Evolutionary conservation across 2,888 invertebrate species (phyloP).

Genomic region (Formica aserva): DNA sequence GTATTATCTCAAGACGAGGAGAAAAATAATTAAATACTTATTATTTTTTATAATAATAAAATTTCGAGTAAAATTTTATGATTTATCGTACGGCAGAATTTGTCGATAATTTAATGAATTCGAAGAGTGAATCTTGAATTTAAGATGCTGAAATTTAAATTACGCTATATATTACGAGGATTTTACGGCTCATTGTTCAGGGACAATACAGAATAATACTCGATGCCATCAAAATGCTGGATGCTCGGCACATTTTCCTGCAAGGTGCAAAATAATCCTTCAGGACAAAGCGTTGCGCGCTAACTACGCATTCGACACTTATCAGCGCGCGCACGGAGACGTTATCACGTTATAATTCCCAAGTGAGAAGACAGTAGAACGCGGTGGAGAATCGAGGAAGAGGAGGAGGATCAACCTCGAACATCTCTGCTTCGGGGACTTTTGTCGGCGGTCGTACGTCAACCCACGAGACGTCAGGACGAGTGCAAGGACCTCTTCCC

Average conservation of each 20-base stretch:
- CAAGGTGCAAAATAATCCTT: conserved; percentile 24
- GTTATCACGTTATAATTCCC: conserved; percentile 47
- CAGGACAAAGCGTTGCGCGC: background rate
- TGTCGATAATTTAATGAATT: background rate
- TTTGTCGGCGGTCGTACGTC: conserved; percentile 59
- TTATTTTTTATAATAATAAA: background rate
- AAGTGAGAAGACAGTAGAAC: conserved; percentile 17
- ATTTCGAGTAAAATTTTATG: background rate
- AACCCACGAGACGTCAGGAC: conserved; percentile 56
- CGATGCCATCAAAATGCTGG: background rate
- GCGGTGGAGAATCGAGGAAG: background rate
- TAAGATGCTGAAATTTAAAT: background rate
- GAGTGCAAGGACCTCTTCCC: conserved; percentile 58
- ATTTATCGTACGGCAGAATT: background rate
- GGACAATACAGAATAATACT: background rate
- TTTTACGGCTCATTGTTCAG: background rate
- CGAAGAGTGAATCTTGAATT: background rate
- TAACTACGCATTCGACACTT: conserved; percentile 44
- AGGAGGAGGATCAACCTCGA: conserved; percentile 32
- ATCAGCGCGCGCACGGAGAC: conserved; percentile 45
- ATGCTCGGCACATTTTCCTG: background rate
- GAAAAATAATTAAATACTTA: background rate
- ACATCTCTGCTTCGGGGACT: conserved; percentile 51
- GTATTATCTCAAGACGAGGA: background rate
- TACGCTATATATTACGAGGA: background rate